phyloP scores from a whole-genome alignment of 2,888 invertebrate species.

The Camptogramma bilineatum region DNA sequence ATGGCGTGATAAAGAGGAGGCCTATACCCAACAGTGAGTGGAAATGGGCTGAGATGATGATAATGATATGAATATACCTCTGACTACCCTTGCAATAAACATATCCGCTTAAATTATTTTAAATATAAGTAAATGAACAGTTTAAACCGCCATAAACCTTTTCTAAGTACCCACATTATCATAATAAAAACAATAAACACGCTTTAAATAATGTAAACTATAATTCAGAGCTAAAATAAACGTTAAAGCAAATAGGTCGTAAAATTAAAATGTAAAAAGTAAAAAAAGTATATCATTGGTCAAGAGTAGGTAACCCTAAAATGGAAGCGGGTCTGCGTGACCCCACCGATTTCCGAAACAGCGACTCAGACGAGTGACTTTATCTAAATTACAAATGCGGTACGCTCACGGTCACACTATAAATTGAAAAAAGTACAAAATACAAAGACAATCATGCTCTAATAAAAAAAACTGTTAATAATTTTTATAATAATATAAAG shows the following conservation, averaged over 20 bases:
- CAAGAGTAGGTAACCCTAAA: conserved; percentile 37
- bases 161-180: background rate
- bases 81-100: too few relatives aligned
- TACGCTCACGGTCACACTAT: conserved; percentile 8
- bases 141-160: background rate
- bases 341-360: conserved; percentile 64
- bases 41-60: too few relatives aligned
- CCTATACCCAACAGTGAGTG: too few relatives aligned
- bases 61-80: too few relatives aligned
- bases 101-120: too few relatives aligned
- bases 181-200: background rate
- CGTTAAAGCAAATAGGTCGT: background rate
- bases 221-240: background rate
- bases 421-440: background rate
- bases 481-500: too few relatives aligned
- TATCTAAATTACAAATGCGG: conserved; percentile 48
- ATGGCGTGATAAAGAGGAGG: too few relatives aligned
- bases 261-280: background rate
- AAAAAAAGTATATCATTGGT: background rate
- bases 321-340: conserved; percentile 61
- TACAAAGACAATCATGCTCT: too few relatives aligned
- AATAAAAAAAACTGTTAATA: too few relatives aligned
- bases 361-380: conserved; percentile 44
- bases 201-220: background rate
- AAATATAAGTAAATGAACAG: too few relatives aligned